phyloP scores from a whole-genome alignment of 2,888 invertebrate genomes.

The Ormia ochracea region DNA sequence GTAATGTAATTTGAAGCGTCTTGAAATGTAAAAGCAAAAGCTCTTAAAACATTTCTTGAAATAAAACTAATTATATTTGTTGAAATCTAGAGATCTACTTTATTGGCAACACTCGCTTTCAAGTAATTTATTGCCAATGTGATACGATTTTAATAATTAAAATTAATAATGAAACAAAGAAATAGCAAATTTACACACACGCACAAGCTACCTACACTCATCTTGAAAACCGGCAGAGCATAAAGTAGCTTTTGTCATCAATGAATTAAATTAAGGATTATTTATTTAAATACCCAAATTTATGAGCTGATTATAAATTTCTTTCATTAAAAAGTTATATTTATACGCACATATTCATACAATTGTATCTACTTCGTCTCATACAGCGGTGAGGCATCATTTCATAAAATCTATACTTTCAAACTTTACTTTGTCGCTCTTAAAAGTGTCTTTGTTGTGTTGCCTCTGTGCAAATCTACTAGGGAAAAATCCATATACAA shows the following conservation, averaged over 20 bases:
- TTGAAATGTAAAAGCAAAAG: no score
- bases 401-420: constrained; percentile 59
- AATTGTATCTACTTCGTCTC: background rate
- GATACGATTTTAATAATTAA: constrained; percentile 5
- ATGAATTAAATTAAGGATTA: constrained; percentile 28
- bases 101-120: background rate
- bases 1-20: no score
- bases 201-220: constrained; percentile 1
- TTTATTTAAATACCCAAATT: constrained; percentile 48
- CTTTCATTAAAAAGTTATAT: background rate
- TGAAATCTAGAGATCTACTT: no score
- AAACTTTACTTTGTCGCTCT: constrained; percentile 9
- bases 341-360: no score
- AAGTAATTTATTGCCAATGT: constrained; percentile 1
- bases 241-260: constrained; percentile 18
- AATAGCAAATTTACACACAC: background rate
- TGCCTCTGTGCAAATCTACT: background rate
- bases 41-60: no score
- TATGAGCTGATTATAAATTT: constrained; percentile 27
- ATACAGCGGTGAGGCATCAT: constrained; percentile 42
- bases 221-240: background rate
- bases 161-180: constrained; percentile 9
- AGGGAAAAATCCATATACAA: background rate
- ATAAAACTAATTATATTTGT: no score
- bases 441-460: background rate